Percentiles rank a stretch among this genome's conserved stretches.
Conservation (phyloP, 2,797 vertebrate species). For the Ibycter americanus region DNA sequence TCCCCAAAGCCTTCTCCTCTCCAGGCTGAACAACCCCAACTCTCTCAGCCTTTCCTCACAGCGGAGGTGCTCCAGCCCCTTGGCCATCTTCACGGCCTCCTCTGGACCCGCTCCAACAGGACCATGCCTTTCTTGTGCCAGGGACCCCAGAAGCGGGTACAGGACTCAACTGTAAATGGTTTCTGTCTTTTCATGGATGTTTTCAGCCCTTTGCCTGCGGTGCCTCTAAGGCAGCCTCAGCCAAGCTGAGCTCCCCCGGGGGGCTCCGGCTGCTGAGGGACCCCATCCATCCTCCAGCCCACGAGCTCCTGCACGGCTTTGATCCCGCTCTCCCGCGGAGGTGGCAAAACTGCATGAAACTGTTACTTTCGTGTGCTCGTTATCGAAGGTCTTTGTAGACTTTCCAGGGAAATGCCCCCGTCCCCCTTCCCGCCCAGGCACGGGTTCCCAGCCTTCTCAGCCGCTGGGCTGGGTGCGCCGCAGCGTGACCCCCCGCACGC, state of each 20-base stretch:
- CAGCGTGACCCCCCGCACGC: accelerated
- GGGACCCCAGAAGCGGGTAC: background rate
- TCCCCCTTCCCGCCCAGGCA: background rate
- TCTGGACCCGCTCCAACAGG: no score
- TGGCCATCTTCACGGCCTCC: background rate
- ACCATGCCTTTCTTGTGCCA: no score
- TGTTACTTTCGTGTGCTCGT: accelerated
- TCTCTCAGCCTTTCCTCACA: background rate
- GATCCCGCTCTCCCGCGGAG: background rate
- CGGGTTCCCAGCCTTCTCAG: background rate
- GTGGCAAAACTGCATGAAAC: background rate
- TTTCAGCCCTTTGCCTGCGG: background rate
- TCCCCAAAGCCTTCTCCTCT: background rate
- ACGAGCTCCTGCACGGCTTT: accelerated
- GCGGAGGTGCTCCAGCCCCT: background rate
- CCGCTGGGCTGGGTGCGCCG: accelerated
- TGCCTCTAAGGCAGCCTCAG: background rate
- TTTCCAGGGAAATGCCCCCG: background rate
- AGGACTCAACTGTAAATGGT: background rate
- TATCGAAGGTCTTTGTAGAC: background rate
- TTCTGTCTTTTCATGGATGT: background rate
- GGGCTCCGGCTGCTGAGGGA: background rate
- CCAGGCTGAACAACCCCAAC: background rate
- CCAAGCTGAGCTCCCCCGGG: background rate
- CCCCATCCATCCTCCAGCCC: accelerated